These are phyloP conservation scores for Calephelis perditalis DNA, from an alignment of 2,888 invertebrate genomes.

Conservation along the genomic window DNA sequence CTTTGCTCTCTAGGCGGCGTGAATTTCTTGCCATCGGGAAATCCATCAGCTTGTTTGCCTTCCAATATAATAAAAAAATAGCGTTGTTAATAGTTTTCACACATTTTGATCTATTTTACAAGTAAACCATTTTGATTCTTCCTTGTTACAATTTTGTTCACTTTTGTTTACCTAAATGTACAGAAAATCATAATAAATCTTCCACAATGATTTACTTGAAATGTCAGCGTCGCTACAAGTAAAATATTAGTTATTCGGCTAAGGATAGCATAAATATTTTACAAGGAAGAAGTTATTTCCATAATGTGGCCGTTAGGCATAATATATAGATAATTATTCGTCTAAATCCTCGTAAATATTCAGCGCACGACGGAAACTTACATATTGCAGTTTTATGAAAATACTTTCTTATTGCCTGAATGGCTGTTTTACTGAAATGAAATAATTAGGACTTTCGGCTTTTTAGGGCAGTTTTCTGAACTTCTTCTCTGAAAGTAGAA, in stretches of 20 bases:
- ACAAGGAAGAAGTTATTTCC: slow-evolving; percentile 56
- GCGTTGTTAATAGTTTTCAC: too few species aligned
- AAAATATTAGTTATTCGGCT: slow-evolving; percentile 10
- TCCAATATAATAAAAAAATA: too few species aligned
- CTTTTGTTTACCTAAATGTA: neutral
- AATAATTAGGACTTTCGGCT: neutral
- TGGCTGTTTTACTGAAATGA: neutral
- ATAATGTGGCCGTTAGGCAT: slow-evolving; percentile 61
- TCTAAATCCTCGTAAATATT: slow-evolving; percentile 50
- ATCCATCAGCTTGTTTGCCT: too few species aligned
- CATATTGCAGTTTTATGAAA: slow-evolving; percentile 13
- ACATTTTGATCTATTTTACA: too few species aligned
- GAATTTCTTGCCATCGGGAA: too few species aligned
- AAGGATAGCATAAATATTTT: slow-evolving; percentile 45
- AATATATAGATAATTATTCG: slow-evolving; percentile 69
- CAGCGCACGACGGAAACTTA: slow-evolving; percentile 31
- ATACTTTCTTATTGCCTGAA: neutral
- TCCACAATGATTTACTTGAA: slow-evolving; percentile 8
- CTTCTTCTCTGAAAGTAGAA: too few species aligned
- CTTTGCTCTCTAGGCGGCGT: too few species aligned
- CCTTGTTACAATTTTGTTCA: too few species aligned
- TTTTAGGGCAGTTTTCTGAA: too few species aligned
- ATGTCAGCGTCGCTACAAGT: slow-evolving; percentile 1
- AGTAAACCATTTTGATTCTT: too few species aligned
- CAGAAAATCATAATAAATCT: slow-evolving; percentile 1